phyloP scores from a whole-genome alignment of 53 echinoderm and acorn worm genomes.

The Paelopatides confundens region DNA sequence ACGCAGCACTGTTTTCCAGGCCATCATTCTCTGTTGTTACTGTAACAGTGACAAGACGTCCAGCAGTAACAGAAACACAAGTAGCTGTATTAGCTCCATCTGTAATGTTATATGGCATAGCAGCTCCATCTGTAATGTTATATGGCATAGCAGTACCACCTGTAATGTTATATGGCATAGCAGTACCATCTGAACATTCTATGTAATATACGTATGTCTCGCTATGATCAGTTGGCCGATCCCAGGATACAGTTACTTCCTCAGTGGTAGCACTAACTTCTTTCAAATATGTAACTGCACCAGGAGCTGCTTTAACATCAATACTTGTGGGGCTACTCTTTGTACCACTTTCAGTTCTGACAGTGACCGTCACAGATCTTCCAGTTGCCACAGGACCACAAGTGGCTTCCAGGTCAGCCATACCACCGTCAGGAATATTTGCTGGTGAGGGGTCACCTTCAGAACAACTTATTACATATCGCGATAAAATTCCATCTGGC shows the following conservation, averaged over 20 bases:
- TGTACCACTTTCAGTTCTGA: not conserved
- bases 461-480: not conserved
- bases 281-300: not conserved
- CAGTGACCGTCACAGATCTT: not conserved
- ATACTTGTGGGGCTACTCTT: not conserved
- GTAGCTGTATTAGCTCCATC: no score
- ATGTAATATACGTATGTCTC: not conserved
- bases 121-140: no score
- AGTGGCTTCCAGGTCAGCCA: not conserved
- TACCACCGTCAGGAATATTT: not conserved
- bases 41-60: not conserved
- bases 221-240: not conserved
- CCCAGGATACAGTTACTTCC: constrained; percentile 28
- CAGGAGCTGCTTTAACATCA: not conserved
- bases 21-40: constrained; percentile 2
- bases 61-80: constrained; percentile 8
- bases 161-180: no score
- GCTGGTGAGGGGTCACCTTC: not conserved
- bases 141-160: no score
- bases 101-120: no score
- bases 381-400: not conserved
- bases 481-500: not conserved
- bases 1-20: not conserved
- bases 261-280: constrained; percentile 10
- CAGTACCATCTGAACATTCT: not conserved